A percentile compares a stretch with the other conserved stretches of the same genome.
Conservation (phyloP, 2,797 vertebrate genomes). For the Propithecus deckenii region DNA sequence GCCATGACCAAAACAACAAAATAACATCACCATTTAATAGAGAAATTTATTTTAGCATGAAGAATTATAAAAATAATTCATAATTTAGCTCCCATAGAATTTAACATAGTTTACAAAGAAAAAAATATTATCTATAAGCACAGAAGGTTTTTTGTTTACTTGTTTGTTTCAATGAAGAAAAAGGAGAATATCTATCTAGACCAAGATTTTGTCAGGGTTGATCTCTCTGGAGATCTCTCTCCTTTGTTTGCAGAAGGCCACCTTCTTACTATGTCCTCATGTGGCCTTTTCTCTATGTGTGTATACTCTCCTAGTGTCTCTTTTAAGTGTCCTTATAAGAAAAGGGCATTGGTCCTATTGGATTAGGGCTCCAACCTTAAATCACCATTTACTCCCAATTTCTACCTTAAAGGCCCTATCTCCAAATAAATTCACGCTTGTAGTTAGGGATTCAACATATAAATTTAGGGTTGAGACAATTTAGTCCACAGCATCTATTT, state of each 20-base stretch:
- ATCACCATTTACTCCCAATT: background rate
- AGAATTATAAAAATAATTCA: background rate
- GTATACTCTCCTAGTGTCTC: background rate
- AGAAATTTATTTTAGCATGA: background rate
- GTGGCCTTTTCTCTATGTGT: background rate
- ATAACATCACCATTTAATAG: background rate
- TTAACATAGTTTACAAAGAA: background rate
- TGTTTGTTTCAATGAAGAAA: background rate
- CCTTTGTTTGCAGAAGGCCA: background rate
- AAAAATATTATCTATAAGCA: background rate
- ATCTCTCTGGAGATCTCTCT: background rate
- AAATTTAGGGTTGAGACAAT: background rate
- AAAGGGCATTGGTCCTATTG: background rate
- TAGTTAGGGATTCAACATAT: background rate
- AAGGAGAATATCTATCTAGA: background rate
- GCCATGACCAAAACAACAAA: background rate
- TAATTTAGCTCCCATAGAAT: background rate
- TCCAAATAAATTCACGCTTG: background rate
- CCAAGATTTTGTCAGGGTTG: background rate
- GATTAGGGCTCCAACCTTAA: accelerated
- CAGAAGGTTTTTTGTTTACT: background rate
- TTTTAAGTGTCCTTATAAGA: background rate
- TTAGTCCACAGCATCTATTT: background rate
- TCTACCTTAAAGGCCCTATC: background rate
- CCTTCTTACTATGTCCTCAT: background rate